Evolutionary conservation across 1,140 invertebrate species (phyloP).

Genomic region (Macrocentrus cingulum): DNA sequence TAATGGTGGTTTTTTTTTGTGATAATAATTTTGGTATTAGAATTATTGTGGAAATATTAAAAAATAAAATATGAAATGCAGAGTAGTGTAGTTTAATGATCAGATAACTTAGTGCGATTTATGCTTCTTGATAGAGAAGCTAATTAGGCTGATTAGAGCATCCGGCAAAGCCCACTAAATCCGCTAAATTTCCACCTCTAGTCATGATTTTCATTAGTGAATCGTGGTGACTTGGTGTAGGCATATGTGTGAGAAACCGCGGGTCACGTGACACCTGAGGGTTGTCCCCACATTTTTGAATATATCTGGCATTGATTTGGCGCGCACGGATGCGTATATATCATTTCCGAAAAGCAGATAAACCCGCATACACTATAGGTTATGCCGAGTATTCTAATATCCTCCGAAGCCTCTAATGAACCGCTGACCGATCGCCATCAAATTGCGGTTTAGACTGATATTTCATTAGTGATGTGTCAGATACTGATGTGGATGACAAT

Average conservation of each 20-base stretch:
- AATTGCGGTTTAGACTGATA: conserved; percentile 25
- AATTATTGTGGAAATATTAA: too few relatives aligned
- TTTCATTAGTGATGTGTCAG: conserved; percentile 1
- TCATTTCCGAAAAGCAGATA: conserved; percentile 31
- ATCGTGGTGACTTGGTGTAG: neutral
- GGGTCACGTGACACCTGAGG: too few relatives aligned
- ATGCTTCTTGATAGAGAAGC: too few relatives aligned
- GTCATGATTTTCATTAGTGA: conserved; percentile 27
- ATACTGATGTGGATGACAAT: neutral
- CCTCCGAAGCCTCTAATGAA: conserved; percentile 45
- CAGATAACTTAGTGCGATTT: too few relatives aligned
- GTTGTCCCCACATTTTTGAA: too few relatives aligned
- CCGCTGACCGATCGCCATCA: conserved; percentile 40
- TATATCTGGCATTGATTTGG: too few relatives aligned
- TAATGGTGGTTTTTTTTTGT: too few relatives aligned
- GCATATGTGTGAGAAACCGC: too few relatives aligned
- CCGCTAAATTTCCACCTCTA: conserved; percentile 20
- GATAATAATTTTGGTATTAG: too few relatives aligned
- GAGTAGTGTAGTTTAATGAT: too few relatives aligned
- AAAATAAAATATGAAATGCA: too few relatives aligned
- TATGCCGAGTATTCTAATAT: conserved; percentile 53
- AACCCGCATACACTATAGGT: conserved; percentile 41
- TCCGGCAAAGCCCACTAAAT: conserved; percentile 28
- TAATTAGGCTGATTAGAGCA: too few relatives aligned
- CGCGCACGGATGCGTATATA: conserved; percentile 30